Evolutionary conservation across 2,797 vertebrate genomes (phyloP).

Genomic region (Xerus rutilus): DNA sequence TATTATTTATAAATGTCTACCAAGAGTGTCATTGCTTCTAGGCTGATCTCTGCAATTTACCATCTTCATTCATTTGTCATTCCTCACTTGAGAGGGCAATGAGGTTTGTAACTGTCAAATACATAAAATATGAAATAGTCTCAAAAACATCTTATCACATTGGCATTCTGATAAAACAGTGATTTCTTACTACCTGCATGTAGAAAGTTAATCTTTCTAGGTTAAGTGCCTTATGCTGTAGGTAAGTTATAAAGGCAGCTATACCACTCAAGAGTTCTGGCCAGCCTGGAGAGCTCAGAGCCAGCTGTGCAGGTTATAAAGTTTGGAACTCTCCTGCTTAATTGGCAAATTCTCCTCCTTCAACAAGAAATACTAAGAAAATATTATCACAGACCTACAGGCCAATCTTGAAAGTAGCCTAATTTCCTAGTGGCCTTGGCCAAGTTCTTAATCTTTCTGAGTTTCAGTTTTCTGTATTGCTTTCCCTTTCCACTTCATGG

Average conservation of each 20-base stretch:
- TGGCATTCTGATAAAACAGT: slow-evolving; percentile 42
- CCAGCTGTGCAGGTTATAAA: background rate
- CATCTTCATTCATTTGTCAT: slow-evolving; percentile 13
- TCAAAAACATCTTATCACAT: slow-evolving; percentile 16
- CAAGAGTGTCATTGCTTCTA: background rate
- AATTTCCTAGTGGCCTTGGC: background rate
- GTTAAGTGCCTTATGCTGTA: slow-evolving; percentile 43
- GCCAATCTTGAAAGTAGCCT: background rate
- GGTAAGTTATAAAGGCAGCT: background rate
- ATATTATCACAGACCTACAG: background rate
- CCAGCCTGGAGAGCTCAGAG: background rate
- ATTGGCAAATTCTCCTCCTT: slow-evolving; percentile 31
- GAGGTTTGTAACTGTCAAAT: background rate
- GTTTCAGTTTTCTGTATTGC: slow-evolving; percentile 15
- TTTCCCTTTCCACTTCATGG: background rate
- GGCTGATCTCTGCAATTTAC: background rate
- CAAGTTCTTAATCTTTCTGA: slow-evolving; percentile 48
- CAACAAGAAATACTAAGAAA: slow-evolving; percentile 37
- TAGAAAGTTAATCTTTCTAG: slow-evolving; percentile 24
- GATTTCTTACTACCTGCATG: slow-evolving; percentile 5
- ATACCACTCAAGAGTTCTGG: background rate
- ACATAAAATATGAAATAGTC: slow-evolving; percentile 41
- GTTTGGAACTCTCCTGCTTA: background rate
- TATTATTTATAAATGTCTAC: slow-evolving; percentile 41
- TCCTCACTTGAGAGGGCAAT: slow-evolving; percentile 23